Percentiles rank a stretch among this genome's conserved stretches.
Conservation (phyloP, 2,888 invertebrate genomes). For the Carpatolechia fugitivella region DNA sequence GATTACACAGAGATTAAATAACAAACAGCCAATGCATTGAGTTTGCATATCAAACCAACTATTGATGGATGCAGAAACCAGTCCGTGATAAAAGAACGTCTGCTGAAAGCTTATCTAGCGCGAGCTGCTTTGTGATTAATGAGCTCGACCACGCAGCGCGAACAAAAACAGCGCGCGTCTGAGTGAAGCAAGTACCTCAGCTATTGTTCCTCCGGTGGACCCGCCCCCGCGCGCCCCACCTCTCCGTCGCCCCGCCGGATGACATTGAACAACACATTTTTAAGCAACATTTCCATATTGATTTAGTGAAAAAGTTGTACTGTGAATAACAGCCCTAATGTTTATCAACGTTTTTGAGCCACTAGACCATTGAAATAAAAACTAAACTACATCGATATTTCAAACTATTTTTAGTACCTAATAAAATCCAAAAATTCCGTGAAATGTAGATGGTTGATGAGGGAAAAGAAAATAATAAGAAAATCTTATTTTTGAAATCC, state of each 20-base stretch:
- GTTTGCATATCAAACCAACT: background rate
- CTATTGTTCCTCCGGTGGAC: constrained; percentile 50
- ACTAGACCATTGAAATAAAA: too few relatives aligned
- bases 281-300: background rate
- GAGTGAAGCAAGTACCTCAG: constrained; percentile 46
- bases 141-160: constrained; percentile 55
- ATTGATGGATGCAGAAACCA: constrained; percentile 21
- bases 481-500: background rate
- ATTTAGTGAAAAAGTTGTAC: background rate
- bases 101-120: constrained; percentile 56
- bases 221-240: constrained; percentile 33
- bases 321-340: background rate
- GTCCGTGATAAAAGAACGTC: constrained; percentile 47
- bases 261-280: constrained; percentile 31
- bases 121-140: constrained; percentile 70
- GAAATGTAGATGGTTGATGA: too few relatives aligned
- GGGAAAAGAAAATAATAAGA: too few relatives aligned
- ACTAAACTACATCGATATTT: too few relatives aligned
- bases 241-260: constrained; percentile 33
- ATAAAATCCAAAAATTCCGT: too few relatives aligned
- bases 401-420: too few relatives aligned
- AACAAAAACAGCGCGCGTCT: constrained; percentile 65
- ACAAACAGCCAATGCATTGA: too few relatives aligned
- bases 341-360: too few relatives aligned
- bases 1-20: too few relatives aligned